Percentiles rank a stretch among this genome's conserved stretches.
Evolutionary conservation across 2,797 vertebrate species (phyloP).

Genomic region (Xiphophorus birchmanni): DNA sequence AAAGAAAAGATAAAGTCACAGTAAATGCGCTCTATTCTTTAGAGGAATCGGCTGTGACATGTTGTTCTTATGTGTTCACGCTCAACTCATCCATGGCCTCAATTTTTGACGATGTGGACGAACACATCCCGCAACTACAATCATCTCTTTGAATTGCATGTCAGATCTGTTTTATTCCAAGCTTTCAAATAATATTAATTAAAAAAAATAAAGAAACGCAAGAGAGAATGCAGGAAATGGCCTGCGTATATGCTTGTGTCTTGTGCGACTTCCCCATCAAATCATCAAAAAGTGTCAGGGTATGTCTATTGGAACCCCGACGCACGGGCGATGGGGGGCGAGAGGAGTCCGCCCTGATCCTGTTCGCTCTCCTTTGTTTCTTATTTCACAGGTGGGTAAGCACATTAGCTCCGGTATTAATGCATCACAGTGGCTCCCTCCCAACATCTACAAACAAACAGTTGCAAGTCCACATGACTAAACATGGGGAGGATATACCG

Average conservation of each 20-base stretch:
- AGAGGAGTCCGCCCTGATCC: constrained; percentile 24
- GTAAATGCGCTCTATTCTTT: constrained; percentile 43
- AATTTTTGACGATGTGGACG: constrained; percentile 20
- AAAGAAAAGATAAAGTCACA: constrained; percentile 32
- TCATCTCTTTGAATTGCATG: constrained; percentile 23
- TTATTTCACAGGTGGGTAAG: constrained; percentile 82
- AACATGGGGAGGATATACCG: not conserved
- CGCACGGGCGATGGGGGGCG: constrained; percentile 38
- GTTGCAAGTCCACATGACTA: not conserved
- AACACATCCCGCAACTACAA: constrained; percentile 35
- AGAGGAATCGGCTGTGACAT: constrained; percentile 18
- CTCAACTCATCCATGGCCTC: constrained; percentile 34
- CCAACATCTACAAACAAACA: constrained; percentile 39
- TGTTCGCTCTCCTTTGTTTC: constrained; percentile 60
- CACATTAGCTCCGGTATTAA: constrained; percentile 77
- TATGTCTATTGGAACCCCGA: constrained; percentile 61
- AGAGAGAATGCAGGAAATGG: not conserved
- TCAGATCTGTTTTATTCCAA: constrained; percentile 38
- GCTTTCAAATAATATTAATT: constrained; percentile 10
- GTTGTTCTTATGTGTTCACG: constrained; percentile 20
- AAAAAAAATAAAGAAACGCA: not conserved
- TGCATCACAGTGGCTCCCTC: constrained; percentile 65
- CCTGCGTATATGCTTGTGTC: not conserved
- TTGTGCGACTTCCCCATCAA: constrained; percentile 32
- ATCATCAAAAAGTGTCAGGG: constrained; percentile 43